Percentiles rank a stretch among this genome's conserved stretches.
These are phyloP conservation scores for Vanessa tameamea DNA, from an alignment of 1,140 invertebrate genomes.

Conservation along the genomic window DNA sequence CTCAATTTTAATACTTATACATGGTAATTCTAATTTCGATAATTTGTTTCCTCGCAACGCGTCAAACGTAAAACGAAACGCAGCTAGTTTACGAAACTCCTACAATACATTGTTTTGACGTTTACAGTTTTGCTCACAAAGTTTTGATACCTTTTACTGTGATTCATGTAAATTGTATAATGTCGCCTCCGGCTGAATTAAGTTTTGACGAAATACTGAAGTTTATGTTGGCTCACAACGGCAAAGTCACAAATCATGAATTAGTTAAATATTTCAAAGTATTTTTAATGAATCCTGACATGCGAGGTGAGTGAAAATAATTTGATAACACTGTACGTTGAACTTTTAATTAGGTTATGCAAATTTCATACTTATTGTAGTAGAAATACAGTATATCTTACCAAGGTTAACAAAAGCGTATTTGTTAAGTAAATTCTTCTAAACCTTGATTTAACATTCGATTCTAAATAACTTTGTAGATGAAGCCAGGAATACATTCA, in stretches of 20 bases:
- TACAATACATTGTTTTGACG: slow-evolving; percentile 41
- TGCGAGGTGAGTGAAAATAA: slow-evolving; percentile 83
- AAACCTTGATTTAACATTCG: slow-evolving; percentile 11
- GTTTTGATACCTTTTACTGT: slow-evolving; percentile 34
- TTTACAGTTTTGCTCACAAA: slow-evolving; percentile 33
- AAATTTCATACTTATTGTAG: slow-evolving; percentile 14
- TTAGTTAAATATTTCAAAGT: slow-evolving; percentile 93
- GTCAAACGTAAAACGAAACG: slow-evolving; percentile 25
- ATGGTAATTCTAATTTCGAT: not conserved
- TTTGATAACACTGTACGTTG: slow-evolving; percentile 19
- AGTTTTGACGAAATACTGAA: slow-evolving; percentile 90
- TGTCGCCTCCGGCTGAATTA: slow-evolving; percentile 86
- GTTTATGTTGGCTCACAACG: slow-evolving; percentile 91
- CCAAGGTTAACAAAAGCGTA: slow-evolving; percentile 3
- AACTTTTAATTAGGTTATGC: slow-evolving; percentile 19
- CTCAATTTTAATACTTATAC: not conserved
- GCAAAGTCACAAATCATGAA: slow-evolving; percentile 92
- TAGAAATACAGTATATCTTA: slow-evolving; percentile 11
- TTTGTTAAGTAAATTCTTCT: slow-evolving; percentile 9
- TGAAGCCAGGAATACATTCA: slow-evolving; percentile 92
- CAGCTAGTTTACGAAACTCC: slow-evolving; percentile 18
- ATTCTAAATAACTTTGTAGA: slow-evolving; percentile 81
- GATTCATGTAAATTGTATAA: slow-evolving; percentile 41
- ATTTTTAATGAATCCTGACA: slow-evolving; percentile 89
- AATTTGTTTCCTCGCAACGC: slow-evolving; percentile 22